Conservation (phyloP, 1,140 invertebrate species). For the Pararge aegeria region DNA sequence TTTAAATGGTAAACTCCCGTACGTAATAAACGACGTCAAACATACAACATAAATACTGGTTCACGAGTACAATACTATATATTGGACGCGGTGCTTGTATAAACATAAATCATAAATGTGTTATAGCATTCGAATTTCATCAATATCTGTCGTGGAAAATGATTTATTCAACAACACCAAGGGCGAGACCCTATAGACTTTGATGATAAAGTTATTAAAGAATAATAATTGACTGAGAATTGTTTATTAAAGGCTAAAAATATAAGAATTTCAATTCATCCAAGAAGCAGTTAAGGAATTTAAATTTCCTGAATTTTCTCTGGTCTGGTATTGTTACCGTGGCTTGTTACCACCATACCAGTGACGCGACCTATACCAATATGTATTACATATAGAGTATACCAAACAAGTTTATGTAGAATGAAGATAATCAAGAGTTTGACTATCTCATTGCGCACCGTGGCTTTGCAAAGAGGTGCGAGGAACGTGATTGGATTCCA, state of each 20-base stretch:
- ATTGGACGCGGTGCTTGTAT: conserved; percentile 7
- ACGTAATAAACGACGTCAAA: background rate
- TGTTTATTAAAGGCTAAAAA: no score
- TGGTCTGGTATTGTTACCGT: no score
- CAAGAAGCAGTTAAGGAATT: no score
- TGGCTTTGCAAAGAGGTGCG: conserved; percentile 8
- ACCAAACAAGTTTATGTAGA: conserved; percentile 1
- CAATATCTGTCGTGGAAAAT: conserved; percentile 2
- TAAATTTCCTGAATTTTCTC: no score
- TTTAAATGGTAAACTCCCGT: background rate
- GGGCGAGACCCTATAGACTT: background rate
- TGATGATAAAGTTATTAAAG: no score
- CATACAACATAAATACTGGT: background rate
- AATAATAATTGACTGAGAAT: no score
- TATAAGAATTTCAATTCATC: no score
- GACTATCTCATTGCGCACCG: background rate
- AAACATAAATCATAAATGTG: conserved; percentile 18
- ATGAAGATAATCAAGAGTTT: conserved; percentile 3
- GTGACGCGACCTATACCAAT: no score
- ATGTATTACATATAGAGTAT: background rate
- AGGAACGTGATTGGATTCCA: conserved; percentile 47
- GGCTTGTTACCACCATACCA: no score
- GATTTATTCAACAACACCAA: conserved; percentile 39
- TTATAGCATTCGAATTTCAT: conserved; percentile 3
- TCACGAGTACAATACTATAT: background rate